These are phyloP conservation scores for Heliconius ismenius DNA, from an alignment of 2,888 invertebrate genomes.

Conservation along the genomic window DNA sequence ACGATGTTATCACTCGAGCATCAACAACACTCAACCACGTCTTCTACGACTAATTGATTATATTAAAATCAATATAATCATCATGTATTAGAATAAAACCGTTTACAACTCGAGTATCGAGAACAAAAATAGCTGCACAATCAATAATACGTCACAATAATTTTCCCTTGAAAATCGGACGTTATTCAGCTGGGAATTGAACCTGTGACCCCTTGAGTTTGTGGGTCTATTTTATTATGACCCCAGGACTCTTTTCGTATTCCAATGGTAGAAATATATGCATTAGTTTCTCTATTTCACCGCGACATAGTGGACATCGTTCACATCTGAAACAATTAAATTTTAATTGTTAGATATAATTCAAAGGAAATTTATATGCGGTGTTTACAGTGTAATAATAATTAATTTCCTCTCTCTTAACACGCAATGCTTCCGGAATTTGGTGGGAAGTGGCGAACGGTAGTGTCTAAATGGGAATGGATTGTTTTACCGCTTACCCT, in stretches of 20 bases:
- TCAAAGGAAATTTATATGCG: not conserved
- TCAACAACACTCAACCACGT: not conserved
- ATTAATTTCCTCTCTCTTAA: too few relatives aligned
- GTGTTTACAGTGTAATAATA: too few relatives aligned
- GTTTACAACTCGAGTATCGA: not conserved
- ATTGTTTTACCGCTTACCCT: too few relatives aligned
- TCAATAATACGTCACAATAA: slow-evolving; percentile 35
- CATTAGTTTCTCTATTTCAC: slow-evolving; percentile 86
- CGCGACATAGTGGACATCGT: slow-evolving; percentile 88
- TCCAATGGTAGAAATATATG: slow-evolving; percentile 87
- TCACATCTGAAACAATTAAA: slow-evolving; percentile 80
- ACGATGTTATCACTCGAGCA: not conserved
- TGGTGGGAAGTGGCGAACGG: too few relatives aligned
- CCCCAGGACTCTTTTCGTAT: slow-evolving; percentile 62
- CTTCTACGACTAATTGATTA: slow-evolving; percentile 5
- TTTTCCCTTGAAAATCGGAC: slow-evolving; percentile 43
- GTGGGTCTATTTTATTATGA: slow-evolving; percentile 66
- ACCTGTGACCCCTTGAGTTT: slow-evolving; percentile 18
- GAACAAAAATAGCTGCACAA: slow-evolving; percentile 17
- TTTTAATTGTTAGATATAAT: not conserved
- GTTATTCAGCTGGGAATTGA: slow-evolving; percentile 31
- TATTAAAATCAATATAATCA: not conserved
- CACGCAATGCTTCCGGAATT: too few relatives aligned
- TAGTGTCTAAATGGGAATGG: too few relatives aligned
- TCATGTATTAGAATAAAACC: slow-evolving; percentile 4